Evolutionary conservation across 2,113 vertebrate genomes (phyloP), one percentile per base, ranked within the genome.

Genomic region (Ramphastos sulfuratus): DNA sequence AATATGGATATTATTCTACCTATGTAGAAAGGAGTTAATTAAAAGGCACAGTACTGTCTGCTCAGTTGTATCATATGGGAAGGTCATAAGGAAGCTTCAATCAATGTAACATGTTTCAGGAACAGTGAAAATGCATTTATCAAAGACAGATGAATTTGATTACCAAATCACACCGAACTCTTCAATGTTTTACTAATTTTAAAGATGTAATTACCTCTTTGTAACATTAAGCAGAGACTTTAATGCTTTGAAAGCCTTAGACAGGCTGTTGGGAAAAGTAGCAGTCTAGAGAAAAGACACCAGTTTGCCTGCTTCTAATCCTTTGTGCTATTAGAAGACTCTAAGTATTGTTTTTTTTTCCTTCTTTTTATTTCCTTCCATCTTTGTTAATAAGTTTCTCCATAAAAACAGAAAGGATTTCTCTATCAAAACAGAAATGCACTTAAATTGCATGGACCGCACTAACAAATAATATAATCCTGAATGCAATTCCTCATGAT

Each of bases 91-190:
- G 46, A 87, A 92, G 80, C 31, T 61, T 48, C 71, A 89, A 58
- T 69, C 64, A 55, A 73, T 31, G 56, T 42, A 82, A 80, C n/a
- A 63, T 72, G 39, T 84, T 84, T 90, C 75, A 89, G 77, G 55
- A 90, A 69, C 23, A 69, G 37, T 69, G 54, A 75, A 94, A 93
- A 83, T 42, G 24, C 27, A 82, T 63, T 93, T 69, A 92, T 65
- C 50, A 84, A 39, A 83, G 86, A 50, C 37, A 92, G 64, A 78
- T 50, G 20, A 70, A 92, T 81, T 60, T 88, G 69, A 91, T 91
- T 82, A 77, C 9, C 37, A 78, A 75, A 69, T 75, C 66, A 84
- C 33, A 64, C 54, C 4, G 7, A 92, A 72, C 27, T 60, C 63
- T 74, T 78, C 33, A 84, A 85, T 19, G 66, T 55, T 39, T 54